These are phyloP conservation scores for Caenorhabditis brenneri DNA, from an alignment of 1,140 invertebrate genomes.

Conservation along the genomic window DNA sequence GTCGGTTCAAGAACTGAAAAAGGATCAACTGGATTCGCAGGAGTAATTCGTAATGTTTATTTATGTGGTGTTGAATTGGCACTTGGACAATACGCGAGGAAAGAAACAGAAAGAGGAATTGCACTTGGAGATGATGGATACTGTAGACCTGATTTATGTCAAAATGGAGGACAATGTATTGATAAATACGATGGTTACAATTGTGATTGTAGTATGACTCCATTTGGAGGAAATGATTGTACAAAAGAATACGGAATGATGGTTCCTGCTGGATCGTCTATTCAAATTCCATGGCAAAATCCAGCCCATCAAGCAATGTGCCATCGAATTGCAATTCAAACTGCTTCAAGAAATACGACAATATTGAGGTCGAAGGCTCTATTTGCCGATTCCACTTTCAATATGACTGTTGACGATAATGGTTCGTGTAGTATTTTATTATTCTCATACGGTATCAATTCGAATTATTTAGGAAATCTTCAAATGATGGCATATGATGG, in stretches of 20 bases:
- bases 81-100: constrained; percentile 57
- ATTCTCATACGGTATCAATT: background rate
- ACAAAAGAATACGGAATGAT: constrained; percentile 70
- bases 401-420: constrained; percentile 59
- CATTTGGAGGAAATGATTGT: constrained; percentile 66
- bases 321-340: constrained; percentile 68
- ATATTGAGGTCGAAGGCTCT: constrained; percentile 63
- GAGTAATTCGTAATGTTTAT: constrained; percentile 65
- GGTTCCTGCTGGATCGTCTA: constrained; percentile 65
- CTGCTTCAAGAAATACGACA: constrained; percentile 54
- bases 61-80: constrained; percentile 60
- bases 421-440: constrained; percentile 48
- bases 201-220: constrained; percentile 68
- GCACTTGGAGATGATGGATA: constrained; percentile 62
- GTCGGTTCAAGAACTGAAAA: constrained; percentile 62
- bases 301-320: constrained; percentile 66
- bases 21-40: constrained; percentile 64
- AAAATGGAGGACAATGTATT: constrained; percentile 63
- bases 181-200: constrained; percentile 67
- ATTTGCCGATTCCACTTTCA: constrained; percentile 68
- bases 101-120: constrained; percentile 54
- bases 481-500: constrained; percentile 68
- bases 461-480: constrained; percentile 54
- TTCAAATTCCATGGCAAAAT: constrained; percentile 69
- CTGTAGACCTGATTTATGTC: constrained; percentile 60